Evolutionary conservation across 1,140 invertebrate species (phyloP).

Genomic region (Nomia melanderi): DNA sequence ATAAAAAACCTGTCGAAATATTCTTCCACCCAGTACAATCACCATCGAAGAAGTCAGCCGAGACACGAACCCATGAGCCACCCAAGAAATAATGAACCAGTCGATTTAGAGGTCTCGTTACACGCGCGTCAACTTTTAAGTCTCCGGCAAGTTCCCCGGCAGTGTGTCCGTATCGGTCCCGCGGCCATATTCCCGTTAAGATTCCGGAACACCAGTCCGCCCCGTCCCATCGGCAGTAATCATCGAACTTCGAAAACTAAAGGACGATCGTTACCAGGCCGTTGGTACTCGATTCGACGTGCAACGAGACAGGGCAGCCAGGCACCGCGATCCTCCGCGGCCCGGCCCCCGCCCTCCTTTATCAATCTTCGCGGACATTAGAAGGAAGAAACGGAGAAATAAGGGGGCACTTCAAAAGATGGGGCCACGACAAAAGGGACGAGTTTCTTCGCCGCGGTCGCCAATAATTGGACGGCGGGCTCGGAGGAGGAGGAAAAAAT

Average conservation of each 20-base stretch:
- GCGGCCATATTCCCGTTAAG: slow-evolving; percentile 21
- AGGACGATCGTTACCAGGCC: slow-evolving; percentile 32
- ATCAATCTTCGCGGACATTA: slow-evolving; percentile 34
- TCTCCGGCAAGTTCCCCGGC: slow-evolving; percentile 7
- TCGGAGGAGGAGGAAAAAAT: slow-evolving; percentile 24
- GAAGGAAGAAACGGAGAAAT: slow-evolving; percentile 17
- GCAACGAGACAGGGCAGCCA: slow-evolving; percentile 24
- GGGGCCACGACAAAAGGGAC: slow-evolving; percentile 29
- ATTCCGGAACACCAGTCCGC: too few species aligned
- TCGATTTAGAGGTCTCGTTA: background rate
- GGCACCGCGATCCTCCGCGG: too few species aligned
- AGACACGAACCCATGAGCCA: too few species aligned
- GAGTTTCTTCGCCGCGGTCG: slow-evolving; percentile 33
- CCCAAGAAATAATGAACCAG: background rate
- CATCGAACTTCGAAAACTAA: slow-evolving; percentile 49
- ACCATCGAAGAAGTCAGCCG: too few species aligned
- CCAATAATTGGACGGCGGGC: slow-evolving; percentile 61
- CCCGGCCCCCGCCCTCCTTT: background rate
- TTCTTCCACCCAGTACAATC: too few species aligned
- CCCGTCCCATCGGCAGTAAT: slow-evolving; percentile 11
- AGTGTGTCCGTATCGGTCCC: slow-evolving; percentile 22
- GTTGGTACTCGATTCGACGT: background rate
- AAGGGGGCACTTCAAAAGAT: slow-evolving; percentile 48
- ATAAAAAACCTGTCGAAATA: too few species aligned
- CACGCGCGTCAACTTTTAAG: slow-evolving; percentile 1